These are phyloP conservation scores for Arrhamphus sclerolepis DNA, from an alignment of 2,797 vertebrate species.

Conservation along the genomic window DNA sequence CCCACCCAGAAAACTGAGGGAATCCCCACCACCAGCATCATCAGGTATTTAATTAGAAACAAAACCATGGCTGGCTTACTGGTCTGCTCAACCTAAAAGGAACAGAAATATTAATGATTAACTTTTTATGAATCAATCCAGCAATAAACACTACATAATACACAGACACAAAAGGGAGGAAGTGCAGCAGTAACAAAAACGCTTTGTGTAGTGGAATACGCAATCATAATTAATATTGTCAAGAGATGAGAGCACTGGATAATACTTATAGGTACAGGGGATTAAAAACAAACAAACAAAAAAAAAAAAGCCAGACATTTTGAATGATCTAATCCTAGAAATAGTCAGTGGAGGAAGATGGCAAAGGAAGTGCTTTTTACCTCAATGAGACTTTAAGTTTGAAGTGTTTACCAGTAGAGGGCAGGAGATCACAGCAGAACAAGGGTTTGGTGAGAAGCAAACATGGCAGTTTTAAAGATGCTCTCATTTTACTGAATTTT, in stretches of 20 bases:
- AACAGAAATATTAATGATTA: constrained; percentile 11
- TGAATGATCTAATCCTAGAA: constrained; percentile 9
- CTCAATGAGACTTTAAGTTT: background rate
- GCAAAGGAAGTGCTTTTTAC: background rate
- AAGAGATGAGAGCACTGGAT: background rate
- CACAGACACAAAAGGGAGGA: background rate
- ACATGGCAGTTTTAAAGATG: background rate
- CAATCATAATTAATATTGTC: constrained; percentile 6
- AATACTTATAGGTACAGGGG: constrained; percentile 6
- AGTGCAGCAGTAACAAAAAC: background rate
- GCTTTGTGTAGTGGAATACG: background rate
- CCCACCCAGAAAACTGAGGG: constrained; percentile 99
- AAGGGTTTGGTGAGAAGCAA: background rate
- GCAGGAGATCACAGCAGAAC: constrained; percentile 39
- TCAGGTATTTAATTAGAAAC: constrained; percentile 96
- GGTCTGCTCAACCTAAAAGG: constrained; percentile 86
- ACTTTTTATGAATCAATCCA: background rate
- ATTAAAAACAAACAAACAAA: no score
- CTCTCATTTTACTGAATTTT: background rate
- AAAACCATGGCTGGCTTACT: constrained; percentile 88
- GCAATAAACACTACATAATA: background rate
- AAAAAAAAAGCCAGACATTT: constrained; percentile 4
- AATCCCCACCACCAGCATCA: constrained; percentile 95
- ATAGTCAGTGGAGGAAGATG: constrained; percentile 12
- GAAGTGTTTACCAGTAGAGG: constrained; percentile 52